phyloP scores from a whole-genome alignment of 2,888 invertebrate genomes.

The Microdon myrmicae region DNA sequence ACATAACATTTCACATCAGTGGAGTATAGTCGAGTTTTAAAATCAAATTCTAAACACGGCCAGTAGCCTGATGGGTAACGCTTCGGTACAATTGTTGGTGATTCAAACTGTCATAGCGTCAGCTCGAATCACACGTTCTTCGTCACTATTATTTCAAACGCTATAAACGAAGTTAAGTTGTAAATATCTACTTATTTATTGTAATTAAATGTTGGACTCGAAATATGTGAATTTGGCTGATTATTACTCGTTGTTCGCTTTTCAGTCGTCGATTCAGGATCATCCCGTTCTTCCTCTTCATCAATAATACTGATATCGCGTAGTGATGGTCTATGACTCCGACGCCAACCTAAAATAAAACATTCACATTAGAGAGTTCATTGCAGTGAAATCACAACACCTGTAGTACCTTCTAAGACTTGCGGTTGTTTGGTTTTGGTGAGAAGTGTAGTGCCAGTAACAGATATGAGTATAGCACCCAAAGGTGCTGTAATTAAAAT shows the following conservation, averaged over 20 bases:
- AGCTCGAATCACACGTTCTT: too few relatives aligned
- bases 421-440: conserved; percentile 81
- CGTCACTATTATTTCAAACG: too few relatives aligned
- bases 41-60: too few relatives aligned
- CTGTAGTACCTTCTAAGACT: conserved; percentile 74
- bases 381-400: too few relatives aligned
- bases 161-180: too few relatives aligned
- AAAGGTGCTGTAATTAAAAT: conserved; percentile 86
- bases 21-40: too few relatives aligned
- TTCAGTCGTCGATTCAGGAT: conserved; percentile 64
- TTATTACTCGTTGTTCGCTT: conserved; percentile 62
- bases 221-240: conserved; percentile 60
- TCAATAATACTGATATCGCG: conserved; percentile 88
- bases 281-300: conserved; percentile 79
- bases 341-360: conserved; percentile 74
- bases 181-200: conserved; percentile 53
- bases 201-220: conserved; percentile 55
- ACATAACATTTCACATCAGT: too few relatives aligned
- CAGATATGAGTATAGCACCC: conserved; percentile 83
- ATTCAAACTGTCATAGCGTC: too few relatives aligned
- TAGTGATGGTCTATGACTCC: conserved; percentile 84
- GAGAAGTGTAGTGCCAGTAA: conserved; percentile 80
- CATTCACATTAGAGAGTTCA: neutral
- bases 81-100: too few relatives aligned
- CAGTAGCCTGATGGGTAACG: too few relatives aligned